A percentile compares a stretch with the other conserved stretches of the same genome.
Evolutionary conservation across 2,888 invertebrate genomes (phyloP).

Genomic region (Apodemia mormo): DNA sequence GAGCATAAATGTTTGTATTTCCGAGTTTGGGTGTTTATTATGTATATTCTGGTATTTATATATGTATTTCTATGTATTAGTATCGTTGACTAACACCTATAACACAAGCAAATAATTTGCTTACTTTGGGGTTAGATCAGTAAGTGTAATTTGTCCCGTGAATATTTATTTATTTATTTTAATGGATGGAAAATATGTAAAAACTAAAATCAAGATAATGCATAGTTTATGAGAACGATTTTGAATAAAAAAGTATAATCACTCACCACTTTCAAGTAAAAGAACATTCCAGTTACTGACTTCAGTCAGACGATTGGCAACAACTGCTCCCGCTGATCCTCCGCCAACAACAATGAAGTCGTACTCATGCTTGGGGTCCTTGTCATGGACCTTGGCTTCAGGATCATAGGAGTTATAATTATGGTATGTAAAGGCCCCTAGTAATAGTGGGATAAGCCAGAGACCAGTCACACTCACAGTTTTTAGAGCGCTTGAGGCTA

Average conservation of each 20-base stretch:
- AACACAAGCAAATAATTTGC: no score
- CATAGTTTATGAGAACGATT: no score
- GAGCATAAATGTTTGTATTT: no score
- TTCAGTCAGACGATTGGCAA: conserved; percentile 91
- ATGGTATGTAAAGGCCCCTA: conserved; percentile 91
- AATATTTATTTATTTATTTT: no score
- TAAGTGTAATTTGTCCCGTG: no score
- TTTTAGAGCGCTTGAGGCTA: conserved; percentile 89
- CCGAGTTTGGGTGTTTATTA: no score
- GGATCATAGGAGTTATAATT: conserved; percentile 91
- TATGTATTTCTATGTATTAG: no score
- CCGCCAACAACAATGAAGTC: conserved; percentile 93
- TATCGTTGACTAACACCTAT: no score
- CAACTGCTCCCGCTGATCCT: conserved; percentile 94
- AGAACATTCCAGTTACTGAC: conserved; percentile 88
- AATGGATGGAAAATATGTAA: no score
- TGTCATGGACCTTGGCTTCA: conserved; percentile 88
- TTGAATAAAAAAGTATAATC: background rate
- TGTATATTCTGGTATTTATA: no score
- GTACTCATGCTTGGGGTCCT: conserved; percentile 87
- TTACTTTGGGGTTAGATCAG: no score
- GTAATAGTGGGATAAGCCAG: conserved; percentile 91
- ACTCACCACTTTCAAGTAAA: conserved; percentile 85
- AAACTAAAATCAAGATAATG: no score
- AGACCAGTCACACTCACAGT: conserved; percentile 89